phyloP scores from a whole-genome alignment of 2,113 vertebrate species.

The Antigone vipio region DNA sequence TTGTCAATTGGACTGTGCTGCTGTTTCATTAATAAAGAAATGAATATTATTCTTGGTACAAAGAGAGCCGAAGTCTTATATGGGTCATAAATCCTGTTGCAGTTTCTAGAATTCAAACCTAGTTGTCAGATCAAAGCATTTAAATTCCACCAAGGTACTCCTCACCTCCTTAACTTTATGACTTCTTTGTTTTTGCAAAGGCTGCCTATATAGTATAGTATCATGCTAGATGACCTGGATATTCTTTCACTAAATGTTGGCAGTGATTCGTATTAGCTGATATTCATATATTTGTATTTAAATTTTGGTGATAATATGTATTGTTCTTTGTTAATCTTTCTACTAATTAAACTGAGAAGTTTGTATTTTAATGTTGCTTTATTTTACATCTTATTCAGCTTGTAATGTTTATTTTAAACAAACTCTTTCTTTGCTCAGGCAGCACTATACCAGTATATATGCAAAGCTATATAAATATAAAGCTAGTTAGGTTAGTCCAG shows the following conservation, averaged over 20 bases:
- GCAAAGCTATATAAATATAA: neutral
- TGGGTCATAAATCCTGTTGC: conserved; percentile 24
- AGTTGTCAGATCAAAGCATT: conserved; percentile 16
- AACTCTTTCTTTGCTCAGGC: neutral
- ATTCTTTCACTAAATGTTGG: neutral
- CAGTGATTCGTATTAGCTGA: neutral
- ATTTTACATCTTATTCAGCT: neutral
- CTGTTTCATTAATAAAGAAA: conserved; percentile 13
- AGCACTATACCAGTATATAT: neutral
- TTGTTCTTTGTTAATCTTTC: neutral
- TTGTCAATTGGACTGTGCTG: neutral
- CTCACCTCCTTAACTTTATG: neutral
- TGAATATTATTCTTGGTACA: neutral
- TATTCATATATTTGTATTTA: neutral
- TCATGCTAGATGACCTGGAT: neutral
- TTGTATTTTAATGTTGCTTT: neutral
- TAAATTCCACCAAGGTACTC: neutral
- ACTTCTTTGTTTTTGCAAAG: neutral
- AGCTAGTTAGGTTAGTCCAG: neutral
- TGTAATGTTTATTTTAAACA: neutral
- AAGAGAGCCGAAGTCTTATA: neutral
- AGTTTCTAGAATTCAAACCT: neutral
- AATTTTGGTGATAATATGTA: neutral
- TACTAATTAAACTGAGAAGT: neutral
- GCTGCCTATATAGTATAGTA: neutral